Evolutionary conservation across 2,113 vertebrate species (phyloP), one percentile per base, ranked within the genome.

Genomic region (Xyliphius kryptos): DNA sequence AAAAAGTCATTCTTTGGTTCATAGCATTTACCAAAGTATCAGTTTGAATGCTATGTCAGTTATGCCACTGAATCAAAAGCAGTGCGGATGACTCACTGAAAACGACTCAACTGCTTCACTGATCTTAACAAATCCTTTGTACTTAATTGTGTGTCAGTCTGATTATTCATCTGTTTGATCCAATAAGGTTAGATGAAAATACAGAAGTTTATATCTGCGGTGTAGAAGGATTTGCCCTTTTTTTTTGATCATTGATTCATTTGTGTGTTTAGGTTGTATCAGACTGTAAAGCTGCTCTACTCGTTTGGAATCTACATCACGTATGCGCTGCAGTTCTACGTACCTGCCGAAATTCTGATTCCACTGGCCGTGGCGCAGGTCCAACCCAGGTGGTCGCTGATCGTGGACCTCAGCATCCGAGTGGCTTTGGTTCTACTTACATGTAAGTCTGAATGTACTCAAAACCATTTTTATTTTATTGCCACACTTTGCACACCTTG

Each of bases 321-420:
- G 0, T 98, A 95, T 0, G 93, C 93, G 0, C 84, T 98, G 62
- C 96, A 98, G 87, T 98, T 99, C 85, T 99, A 95, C 0, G 96
- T 99, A 10, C 89, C 94, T 0, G 96, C 94, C 0, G 92, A 97
- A 82, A 97, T 99, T 70, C 70, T 97, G 65, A 80, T 94, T 37
- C 96, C 95, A 0, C 71, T 78, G 0, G 82, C 84, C 0, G 51
- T 89, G 3, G 78, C 86, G 7, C 87, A 86, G 0, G 86, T 89
- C 16, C 66, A 87, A 0, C 84, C 87, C 58, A 81, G 77, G 6
- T 95, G 88, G 80, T 64, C 73, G 46, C 77, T 71, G 26, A 1
- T 78, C 0, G 79, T 91, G 13, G 88, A 96, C 79, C 81, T 97
- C 9, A 64, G 81, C 6, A 81, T 94, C 5, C 89, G 94, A 26